A percentile compares a stretch with the other conserved stretches of the same genome.
These are phyloP conservation scores for Ctenodactylus gundi DNA, from an alignment of 2,113 vertebrate genomes.

Conservation along the genomic window DNA sequence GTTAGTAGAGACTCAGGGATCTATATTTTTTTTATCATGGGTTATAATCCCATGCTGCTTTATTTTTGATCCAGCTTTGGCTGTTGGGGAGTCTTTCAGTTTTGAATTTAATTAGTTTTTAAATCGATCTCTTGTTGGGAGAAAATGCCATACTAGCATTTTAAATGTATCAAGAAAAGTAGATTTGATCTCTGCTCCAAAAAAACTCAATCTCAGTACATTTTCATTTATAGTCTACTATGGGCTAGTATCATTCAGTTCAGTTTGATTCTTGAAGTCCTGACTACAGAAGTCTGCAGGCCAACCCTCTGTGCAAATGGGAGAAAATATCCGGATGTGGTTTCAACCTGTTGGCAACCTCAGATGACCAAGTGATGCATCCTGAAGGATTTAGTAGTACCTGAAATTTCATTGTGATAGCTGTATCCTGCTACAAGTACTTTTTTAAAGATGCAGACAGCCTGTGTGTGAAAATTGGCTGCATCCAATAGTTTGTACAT, in stretches of 20 bases:
- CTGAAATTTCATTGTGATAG: not conserved
- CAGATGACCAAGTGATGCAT: not conserved
- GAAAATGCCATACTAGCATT: not conserved
- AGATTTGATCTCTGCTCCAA: not conserved
- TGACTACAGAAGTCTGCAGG: not conserved
- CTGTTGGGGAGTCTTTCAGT: not conserved
- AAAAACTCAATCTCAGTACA: not conserved
- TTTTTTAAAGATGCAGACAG: not conserved
- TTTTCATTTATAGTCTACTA: not conserved
- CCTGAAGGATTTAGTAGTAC: not conserved
- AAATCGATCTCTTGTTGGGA: not conserved
- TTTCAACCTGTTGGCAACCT: not conserved
- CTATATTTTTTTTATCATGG: not conserved
- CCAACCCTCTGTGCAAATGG: not conserved
- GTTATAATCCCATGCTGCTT: not conserved
- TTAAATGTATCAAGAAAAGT: not conserved
- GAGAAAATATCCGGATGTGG: not conserved
- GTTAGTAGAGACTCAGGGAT: not conserved
- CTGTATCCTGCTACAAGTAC: not conserved
- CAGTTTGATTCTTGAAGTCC: not conserved
- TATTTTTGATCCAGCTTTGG: not conserved
- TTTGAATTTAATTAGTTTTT: constrained; percentile 49
- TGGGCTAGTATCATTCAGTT: not conserved
- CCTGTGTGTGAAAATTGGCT: not conserved
- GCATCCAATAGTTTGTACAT: not conserved